Conservation (phyloP, 2,888 invertebrate genomes). For the Melipona bicolor region DNA sequence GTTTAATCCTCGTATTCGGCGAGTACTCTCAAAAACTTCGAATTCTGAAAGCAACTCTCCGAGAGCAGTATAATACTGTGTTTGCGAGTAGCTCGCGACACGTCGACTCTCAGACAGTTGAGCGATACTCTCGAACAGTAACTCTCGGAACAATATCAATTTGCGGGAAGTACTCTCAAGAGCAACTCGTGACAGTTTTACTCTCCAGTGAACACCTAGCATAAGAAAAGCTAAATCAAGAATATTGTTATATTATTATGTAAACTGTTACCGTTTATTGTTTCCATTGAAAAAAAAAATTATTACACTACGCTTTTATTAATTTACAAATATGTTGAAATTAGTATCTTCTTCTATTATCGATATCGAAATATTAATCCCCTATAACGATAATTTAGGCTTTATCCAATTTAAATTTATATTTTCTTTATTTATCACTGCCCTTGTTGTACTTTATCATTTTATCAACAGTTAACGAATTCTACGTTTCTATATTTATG, state of each 20-base stretch:
- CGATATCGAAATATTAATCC: neutral
- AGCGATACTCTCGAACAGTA: too few species aligned
- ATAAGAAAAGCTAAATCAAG: neutral
- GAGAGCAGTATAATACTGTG: too few species aligned
- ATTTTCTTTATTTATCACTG: neutral
- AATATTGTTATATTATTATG: neutral
- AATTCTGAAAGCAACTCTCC: too few species aligned
- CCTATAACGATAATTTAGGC: neutral
- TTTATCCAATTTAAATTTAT: neutral
- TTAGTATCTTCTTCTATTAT: neutral
- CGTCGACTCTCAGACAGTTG: too few species aligned
- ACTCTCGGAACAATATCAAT: too few species aligned
- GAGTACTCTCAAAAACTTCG: too few species aligned
- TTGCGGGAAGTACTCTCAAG: too few species aligned
- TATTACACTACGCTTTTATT: neutral
- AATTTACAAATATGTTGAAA: neutral
- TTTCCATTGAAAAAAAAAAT: neutral
- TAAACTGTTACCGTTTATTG: neutral
- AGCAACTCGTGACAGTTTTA: too few species aligned
- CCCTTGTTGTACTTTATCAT: neutral
- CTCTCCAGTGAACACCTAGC: too few species aligned
- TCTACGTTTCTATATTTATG: too few species aligned
- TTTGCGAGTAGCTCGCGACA: too few species aligned
- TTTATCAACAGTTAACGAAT: neutral
- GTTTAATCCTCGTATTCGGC: too few species aligned